Percentiles rank a stretch among this genome's conserved stretches.
phyloP scores from a whole-genome alignment of 53 echinoderm and acorn worm species.

The Echinarachnius parma region DNA sequence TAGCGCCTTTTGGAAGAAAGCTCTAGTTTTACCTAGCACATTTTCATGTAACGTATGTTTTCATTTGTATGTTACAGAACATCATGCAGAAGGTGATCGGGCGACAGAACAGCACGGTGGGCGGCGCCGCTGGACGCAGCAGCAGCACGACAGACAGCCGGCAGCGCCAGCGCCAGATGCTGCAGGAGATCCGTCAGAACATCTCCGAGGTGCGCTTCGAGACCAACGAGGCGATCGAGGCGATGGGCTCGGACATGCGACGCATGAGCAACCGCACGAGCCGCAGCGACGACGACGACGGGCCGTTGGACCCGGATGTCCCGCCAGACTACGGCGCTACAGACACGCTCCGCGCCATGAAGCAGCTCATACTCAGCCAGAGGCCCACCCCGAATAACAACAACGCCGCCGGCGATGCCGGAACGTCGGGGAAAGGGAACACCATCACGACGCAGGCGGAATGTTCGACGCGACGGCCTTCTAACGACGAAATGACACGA shows the following conservation, averaged over 20 bases:
- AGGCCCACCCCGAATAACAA: too few relatives aligned
- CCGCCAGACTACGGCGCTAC: slow-evolving; percentile 59
- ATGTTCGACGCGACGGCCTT: slow-evolving; percentile 18
- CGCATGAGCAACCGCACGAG: slow-evolving; percentile 46
- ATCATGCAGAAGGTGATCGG: slow-evolving; percentile 79
- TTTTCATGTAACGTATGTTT: too few relatives aligned
- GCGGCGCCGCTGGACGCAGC: slow-evolving; percentile 32
- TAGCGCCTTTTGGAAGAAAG: too few relatives aligned
- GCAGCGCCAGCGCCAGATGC: slow-evolving; percentile 67
- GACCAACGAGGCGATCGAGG: slow-evolving; percentile 67
- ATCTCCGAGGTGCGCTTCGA: slow-evolving; percentile 78
- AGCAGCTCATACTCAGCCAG: slow-evolving; percentile 55
- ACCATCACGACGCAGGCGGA: slow-evolving; percentile 18
- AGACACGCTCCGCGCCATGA: slow-evolving; percentile 74
- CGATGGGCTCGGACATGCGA: slow-evolving; percentile 63
- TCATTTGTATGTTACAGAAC: too few relatives aligned
- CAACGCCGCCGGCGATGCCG: too few relatives aligned
- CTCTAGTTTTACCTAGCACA: too few relatives aligned
- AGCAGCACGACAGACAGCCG: slow-evolving; percentile 49
- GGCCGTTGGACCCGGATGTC: background rate
- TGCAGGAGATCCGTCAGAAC: slow-evolving; percentile 70
- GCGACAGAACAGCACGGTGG: slow-evolving; percentile 54
- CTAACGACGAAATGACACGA: too few relatives aligned
- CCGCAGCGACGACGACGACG: slow-evolving; percentile 50
- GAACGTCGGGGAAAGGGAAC: too few relatives aligned